These are phyloP conservation scores for Ctenosaura bakeri DNA, from an alignment of 2,797 vertebrate species.

Conservation along the genomic window DNA sequence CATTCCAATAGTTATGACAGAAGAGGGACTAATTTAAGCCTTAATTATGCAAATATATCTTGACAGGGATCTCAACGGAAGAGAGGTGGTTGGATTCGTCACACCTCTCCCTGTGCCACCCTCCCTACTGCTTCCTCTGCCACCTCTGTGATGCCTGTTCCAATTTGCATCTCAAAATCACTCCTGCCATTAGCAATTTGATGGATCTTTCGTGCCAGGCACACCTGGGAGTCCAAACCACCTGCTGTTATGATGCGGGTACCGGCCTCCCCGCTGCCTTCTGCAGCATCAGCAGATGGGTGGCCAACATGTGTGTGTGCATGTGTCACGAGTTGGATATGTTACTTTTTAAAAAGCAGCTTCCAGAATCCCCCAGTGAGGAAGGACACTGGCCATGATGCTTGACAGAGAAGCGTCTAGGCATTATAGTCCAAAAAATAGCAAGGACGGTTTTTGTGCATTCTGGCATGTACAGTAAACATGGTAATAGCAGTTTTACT, in stretches of 20 bases:
- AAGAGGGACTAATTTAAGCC: conserved; percentile 21
- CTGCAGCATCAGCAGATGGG: background rate
- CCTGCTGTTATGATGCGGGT: background rate
- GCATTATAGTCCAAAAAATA: too few species aligned
- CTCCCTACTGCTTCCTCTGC: background rate
- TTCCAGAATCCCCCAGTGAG: too few species aligned
- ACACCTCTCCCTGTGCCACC: rapidly evolving
- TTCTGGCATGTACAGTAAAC: too few species aligned
- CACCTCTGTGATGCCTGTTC: background rate
- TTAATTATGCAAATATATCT: conserved; percentile 50
- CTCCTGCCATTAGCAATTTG: background rate
- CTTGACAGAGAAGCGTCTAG: too few species aligned
- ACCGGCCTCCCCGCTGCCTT: background rate
- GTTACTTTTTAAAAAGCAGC: too few species aligned
- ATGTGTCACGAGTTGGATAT: too few species aligned
- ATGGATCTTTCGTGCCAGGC: background rate
- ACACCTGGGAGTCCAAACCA: conserved; percentile 12
- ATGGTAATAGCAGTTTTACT: too few species aligned
- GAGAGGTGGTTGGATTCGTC: conserved; percentile 9
- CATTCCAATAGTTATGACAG: background rate
- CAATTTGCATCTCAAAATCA: conserved; percentile 1
- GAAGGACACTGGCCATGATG: too few species aligned
- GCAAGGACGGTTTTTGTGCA: too few species aligned
- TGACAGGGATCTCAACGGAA: background rate
- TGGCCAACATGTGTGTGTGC: background rate